Evolutionary conservation across 2,113 vertebrate species (phyloP).

Genomic region (Pseudolaguvia tuberculata): DNA sequence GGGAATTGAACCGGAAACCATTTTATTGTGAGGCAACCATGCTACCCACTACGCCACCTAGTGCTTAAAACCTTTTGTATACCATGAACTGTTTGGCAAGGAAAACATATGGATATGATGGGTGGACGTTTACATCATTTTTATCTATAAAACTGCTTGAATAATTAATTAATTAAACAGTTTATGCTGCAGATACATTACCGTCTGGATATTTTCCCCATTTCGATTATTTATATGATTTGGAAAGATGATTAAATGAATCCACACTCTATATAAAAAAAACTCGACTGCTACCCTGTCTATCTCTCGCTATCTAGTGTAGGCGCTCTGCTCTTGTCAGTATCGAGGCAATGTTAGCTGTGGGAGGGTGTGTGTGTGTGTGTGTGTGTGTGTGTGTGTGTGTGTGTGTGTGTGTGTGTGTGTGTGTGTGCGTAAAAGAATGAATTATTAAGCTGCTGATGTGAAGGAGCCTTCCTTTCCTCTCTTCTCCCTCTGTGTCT

Average conservation of each 20-base stretch:
- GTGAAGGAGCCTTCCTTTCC: conserved; percentile 36
- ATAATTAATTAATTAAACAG: not conserved
- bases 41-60: too few relatives aligned
- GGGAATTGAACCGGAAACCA: too few relatives aligned
- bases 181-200: not conserved
- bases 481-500: conserved; percentile 35
- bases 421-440: conserved; percentile 39
- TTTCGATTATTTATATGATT: too few relatives aligned
- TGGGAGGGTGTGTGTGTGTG: conserved; percentile 27
- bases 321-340: conserved; percentile 16
- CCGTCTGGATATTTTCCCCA: not conserved
- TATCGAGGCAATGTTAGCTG: conserved; percentile 13
- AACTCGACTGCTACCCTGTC: not conserved
- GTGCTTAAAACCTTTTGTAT: not conserved
- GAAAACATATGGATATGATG: not conserved
- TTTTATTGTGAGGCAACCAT: too few relatives aligned
- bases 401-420: conserved; percentile 34
- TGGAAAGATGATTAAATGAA: too few relatives aligned
- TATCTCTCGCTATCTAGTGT: not conserved
- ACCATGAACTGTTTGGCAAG: not conserved
- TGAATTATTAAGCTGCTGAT: conserved; percentile 53
- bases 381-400: conserved; percentile 40
- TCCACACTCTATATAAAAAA: not conserved
- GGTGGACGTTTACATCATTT: not conserved
- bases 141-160: not conserved